Evolutionary conservation across 1,140 invertebrate species (phyloP), one percentile per base, ranked within the genome.

Genomic region (Spodoptera litura): DNA sequence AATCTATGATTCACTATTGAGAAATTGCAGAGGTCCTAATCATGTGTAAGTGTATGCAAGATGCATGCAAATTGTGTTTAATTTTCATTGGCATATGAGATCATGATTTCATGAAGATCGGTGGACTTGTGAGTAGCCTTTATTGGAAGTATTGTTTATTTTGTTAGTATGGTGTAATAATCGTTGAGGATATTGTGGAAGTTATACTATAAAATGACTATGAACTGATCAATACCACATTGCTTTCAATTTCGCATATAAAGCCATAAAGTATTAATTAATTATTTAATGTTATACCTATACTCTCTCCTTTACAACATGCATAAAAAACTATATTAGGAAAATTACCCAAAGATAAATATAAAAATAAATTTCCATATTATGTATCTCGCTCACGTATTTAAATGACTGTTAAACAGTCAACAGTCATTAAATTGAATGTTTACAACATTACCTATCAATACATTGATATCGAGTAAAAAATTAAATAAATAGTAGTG

Each of bases 1-100:
- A 53, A 2, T 44, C 49, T 52, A 68, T 68, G 44, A 52, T 52
- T 68, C 64, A 68, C 12, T 49, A 44, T 27, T 27, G 58, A 68
- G 20, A 27, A n/a, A n/a, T 53, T 13, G 61, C 8, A n/a, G 38
- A 68, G 49, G 49, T 13, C 49, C 11, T 68, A 68, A 68, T 68
- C 20, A 68, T 15, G 11, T 11, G 20, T 68, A 66, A 66, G 10
- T 13, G 20, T 44, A 52, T 10, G 12, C n/a, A 52, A 44, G 44
- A 51, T 51, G 49, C 25, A 52, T 27, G 51, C 27, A 68, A 68
- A 52, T 10, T 49, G 31, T 38, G 44, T 49, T 35, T 64, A 49
- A 64, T 64, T 64, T 49, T 44, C n/a, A 62, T 62, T 62, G 31
- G 38, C 1, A 10, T 44, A 44, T 44, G 38, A 44, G 38, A 44